Evolutionary conservation across 53 echinoderm and acorn worm species (phyloP).

Genomic region (Pentamera pediparva): DNA sequence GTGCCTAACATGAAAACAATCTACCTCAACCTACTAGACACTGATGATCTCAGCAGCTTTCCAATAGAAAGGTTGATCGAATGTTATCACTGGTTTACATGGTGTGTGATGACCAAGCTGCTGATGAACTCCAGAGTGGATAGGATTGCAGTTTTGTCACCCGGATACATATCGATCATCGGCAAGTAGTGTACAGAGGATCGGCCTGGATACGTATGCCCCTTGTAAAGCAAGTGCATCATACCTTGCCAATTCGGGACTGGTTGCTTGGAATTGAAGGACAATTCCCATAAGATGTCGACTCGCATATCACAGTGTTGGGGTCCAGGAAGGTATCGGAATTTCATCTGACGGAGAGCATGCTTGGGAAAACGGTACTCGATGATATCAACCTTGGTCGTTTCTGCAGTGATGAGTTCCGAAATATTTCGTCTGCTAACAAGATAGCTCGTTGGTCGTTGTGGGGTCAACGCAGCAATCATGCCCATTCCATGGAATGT

Average conservation of each 20-base stretch:
- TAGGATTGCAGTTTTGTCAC: slow-evolving; percentile 29
- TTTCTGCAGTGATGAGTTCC: slow-evolving; percentile 4
- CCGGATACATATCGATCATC: no score
- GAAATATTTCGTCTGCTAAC: neutral
- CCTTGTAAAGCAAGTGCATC: no score
- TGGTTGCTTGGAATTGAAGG: no score
- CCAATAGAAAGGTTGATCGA: slow-evolving; percentile 38
- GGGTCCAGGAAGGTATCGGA: no score
- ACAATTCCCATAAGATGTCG: no score
- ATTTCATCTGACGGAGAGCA: no score
- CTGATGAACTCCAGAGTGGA: slow-evolving; percentile 20
- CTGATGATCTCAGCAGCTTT: slow-evolving; percentile 18
- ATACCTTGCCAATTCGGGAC: no score
- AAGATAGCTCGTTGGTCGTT: neutral
- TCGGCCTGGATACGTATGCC: no score
- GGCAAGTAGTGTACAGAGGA: no score
- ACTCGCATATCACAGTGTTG: no score
- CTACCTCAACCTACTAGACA: slow-evolving; percentile 10
- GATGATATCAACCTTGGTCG: slow-evolving; percentile 16
- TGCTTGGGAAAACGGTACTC: slow-evolving; percentile 11
- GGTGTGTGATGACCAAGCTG: neutral
- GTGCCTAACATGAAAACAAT: slow-evolving; percentile 34
- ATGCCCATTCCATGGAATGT: slow-evolving; percentile 68
- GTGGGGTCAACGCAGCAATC: slow-evolving; percentile 60
- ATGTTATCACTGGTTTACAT: slow-evolving; percentile 24